Percentiles rank a stretch among this genome's conserved stretches.
Evolutionary conservation across 2,113 vertebrate genomes (phyloP).

Genomic region (Vidua macroura): DNA sequence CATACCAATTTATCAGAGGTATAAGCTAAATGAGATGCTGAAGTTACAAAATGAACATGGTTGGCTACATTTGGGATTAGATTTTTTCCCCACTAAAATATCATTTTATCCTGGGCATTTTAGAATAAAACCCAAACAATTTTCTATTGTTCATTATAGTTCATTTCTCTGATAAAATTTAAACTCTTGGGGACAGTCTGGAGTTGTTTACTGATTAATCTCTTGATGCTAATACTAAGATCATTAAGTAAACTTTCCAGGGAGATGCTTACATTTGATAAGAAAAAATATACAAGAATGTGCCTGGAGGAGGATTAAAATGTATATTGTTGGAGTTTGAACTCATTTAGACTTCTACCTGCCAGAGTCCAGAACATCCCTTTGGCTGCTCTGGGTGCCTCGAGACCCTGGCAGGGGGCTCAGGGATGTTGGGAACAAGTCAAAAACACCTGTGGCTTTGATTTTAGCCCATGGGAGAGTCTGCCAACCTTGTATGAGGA

Average conservation of each 20-base stretch:
- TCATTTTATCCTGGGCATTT: neutral
- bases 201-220: conserved; percentile 19
- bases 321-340: neutral
- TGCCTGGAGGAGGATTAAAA: neutral
- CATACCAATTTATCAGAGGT: neutral
- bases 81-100: too few species aligned
- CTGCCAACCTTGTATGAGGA: too few species aligned
- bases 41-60: neutral
- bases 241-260: conserved; percentile 29
- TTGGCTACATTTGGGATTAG: neutral
- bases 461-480: too few species aligned
- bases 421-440: too few species aligned
- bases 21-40: neutral
- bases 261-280: neutral
- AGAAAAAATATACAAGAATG: neutral
- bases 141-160: neutral
- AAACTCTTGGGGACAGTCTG: neutral
- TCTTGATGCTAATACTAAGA: neutral
- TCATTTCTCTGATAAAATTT: neutral
- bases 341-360: neutral
- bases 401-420: too few species aligned
- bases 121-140: neutral
- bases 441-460: too few species aligned
- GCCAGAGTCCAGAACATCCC: too few species aligned
- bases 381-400: too few species aligned